Conservation (phyloP, 1,140 invertebrate species). For the Sitobion miscanthi region DNA sequence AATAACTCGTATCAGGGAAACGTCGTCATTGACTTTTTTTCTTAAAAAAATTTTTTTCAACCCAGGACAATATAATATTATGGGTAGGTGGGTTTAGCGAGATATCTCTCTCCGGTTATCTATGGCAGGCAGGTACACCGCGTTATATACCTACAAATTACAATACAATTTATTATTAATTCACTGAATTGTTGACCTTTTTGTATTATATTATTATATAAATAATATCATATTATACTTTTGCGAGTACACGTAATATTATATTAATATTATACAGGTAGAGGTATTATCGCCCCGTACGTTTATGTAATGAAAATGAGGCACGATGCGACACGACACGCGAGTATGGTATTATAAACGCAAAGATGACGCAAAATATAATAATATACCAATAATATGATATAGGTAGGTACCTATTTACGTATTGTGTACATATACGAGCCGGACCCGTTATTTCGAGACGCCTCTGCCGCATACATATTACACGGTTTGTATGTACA, state of each 20-base stretch:
- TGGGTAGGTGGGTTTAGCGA: background rate
- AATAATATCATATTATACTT: background rate
- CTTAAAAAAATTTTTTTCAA: background rate
- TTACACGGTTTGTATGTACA: background rate
- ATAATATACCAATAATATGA: background rate
- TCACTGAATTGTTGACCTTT: background rate
- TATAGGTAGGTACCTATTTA: background rate
- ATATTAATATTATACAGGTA: background rate
- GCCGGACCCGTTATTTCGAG: constrained; percentile 3
- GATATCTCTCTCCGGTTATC: background rate
- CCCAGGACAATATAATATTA: background rate
- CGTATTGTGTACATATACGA: background rate
- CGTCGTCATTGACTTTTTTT: background rate
- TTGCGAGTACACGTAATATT: background rate
- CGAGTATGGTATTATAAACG: background rate
- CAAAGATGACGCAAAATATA: background rate
- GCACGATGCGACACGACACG: background rate
- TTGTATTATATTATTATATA: background rate
- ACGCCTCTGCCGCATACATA: constrained; percentile 27
- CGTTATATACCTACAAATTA: background rate
- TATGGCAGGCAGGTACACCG: background rate
- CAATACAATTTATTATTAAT: background rate
- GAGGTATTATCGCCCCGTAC: background rate
- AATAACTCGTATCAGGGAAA: background rate
- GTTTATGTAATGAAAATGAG: constrained; percentile 2